Evolutionary conservation across 2,113 vertebrate species (phyloP).

Genomic region (Myiozetetes cayanensis): DNA sequence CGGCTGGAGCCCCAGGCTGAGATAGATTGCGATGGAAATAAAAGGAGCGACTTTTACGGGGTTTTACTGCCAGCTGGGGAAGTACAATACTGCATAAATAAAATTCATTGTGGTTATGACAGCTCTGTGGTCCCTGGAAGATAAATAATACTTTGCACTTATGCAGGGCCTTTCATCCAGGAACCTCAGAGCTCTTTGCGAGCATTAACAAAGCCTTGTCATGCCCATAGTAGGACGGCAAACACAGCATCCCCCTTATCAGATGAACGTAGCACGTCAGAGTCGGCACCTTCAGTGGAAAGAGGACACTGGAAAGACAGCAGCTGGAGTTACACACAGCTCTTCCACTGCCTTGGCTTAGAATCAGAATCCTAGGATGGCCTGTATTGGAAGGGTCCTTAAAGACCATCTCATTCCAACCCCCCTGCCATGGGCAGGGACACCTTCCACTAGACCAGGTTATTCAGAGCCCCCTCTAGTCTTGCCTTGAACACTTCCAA

Average conservation of each 20-base stretch:
- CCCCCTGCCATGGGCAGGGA: neutral
- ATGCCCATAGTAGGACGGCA: neutral
- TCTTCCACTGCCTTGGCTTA: neutral
- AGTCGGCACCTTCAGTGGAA: neutral
- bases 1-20: neutral
- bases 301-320: neutral
- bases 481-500: neutral
- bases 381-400: neutral
- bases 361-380: neutral
- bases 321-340: neutral
- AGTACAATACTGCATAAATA: conserved; percentile 34
- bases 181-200: conserved; percentile 1
- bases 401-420: neutral
- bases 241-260: neutral
- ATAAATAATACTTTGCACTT: conserved; percentile 54
- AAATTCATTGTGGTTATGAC: conserved; percentile 20
- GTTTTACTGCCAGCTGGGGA: conserved; percentile 26
- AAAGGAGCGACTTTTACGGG: conserved; percentile 16
- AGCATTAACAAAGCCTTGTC: neutral
- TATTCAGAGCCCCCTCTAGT: accelerated
- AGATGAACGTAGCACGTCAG: neutral
- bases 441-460: accelerated
- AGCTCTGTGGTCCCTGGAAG: conserved; percentile 48
- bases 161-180: neutral
- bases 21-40: neutral